Base-by-base conservation (phyloP, 2,888 invertebrate species). In the Anticlea derivata region DNA sequence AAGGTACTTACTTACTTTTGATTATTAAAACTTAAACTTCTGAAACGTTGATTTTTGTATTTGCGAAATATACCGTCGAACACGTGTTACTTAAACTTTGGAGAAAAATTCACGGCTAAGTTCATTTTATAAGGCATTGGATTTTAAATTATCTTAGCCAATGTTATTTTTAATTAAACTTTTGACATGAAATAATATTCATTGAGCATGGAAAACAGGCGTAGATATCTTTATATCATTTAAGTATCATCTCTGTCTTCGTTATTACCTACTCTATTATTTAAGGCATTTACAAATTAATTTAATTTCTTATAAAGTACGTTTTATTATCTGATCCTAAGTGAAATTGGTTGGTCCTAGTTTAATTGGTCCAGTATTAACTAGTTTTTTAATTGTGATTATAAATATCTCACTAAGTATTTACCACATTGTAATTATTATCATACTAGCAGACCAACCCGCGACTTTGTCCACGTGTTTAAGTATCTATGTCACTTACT, bases 131-230 rank as follows among this genome's bases (percentile, higher is more conserved):
- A 33, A 7, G 33, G 17, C 17, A 12, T 22, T 22, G 26, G 24
- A 11, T 49, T 50, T 43, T 44, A 27, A 49, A 44, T 48, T 46
- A 54, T 38, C 12, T 40, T 8, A 31, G 39, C 46, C 46, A 31
- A 50, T 50, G 37, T 50, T 38, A 37, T 40, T 53, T 20, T 49
- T 48, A 44, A 52, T 55, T 44, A 55, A 27, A 45, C 29, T 45
- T 54, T 51, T 51, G 47, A 48, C 51, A 43, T 43, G 51, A 40
- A 50, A 49, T 49, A 29, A 54, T 53, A 51, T 47, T 45, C 49
- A 40, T 29, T 13, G 49, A 23, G 29, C 44, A 52, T 57, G 60
- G 46, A 59, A 61, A 58, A 59, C 51, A 53, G 56, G 59, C 60
- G 51, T 40, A n/a, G n/a, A n/a, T n/a, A n/a, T 53, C 50, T 39